A percentile compares a stretch with the other conserved stretches of the same genome.
Conservation (phyloP, 2,888 invertebrate species). For the Cheilosia pagana region DNA sequence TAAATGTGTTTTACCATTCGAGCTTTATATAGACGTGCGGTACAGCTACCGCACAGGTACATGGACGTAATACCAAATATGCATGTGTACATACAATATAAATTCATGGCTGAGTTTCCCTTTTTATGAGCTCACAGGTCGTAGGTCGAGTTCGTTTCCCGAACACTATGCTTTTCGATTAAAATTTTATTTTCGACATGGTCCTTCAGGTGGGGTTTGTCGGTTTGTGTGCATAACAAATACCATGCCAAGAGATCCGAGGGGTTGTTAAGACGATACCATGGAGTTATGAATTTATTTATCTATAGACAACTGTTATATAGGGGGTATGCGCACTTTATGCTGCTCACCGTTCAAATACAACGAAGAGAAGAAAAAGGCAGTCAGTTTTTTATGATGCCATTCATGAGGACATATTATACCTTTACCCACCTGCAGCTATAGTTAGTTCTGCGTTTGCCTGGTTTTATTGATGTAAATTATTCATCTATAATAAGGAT, state of each 20-base stretch:
- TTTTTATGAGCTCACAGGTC: conserved; percentile 62
- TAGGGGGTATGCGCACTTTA: conserved; percentile 72
- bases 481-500: conserved; percentile 1
- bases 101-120: conserved; percentile 47
- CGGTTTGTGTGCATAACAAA: neutral
- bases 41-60: too few relatives aligned
- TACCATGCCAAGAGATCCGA: neutral
- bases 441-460: neutral
- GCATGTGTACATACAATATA: neutral
- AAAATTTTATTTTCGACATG: conserved; percentile 44
- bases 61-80: conserved; percentile 22
- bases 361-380: neutral
- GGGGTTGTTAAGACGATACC: neutral
- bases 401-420: conserved; percentile 14
- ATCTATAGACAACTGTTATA: conserved; percentile 50
- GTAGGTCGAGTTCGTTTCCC: conserved; percentile 64
- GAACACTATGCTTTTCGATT: conserved; percentile 44
- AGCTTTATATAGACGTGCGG: too few relatives aligned
- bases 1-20: conserved; percentile 43
- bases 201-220: conserved; percentile 24
- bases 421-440: too few relatives aligned
- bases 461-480: neutral
- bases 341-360: conserved; percentile 61
- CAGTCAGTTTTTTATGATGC: conserved; percentile 69
- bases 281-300: conserved; percentile 72